Evolutionary conservation across 2,888 invertebrate genomes (phyloP).

Genomic region (Empis stercorea): DNA sequence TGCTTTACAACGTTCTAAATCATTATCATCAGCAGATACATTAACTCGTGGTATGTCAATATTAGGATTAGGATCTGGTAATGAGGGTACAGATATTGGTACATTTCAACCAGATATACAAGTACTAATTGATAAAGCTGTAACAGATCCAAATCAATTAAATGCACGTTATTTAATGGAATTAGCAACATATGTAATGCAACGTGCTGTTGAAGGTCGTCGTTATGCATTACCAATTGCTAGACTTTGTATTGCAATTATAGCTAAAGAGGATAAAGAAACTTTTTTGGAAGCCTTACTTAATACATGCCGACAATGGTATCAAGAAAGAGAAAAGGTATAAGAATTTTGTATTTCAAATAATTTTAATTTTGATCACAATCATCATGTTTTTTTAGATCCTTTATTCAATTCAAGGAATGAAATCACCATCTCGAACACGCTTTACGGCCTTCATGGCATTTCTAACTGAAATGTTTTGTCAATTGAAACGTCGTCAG

Average conservation of each 20-base stretch:
- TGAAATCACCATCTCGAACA: slow-evolving; percentile 47
- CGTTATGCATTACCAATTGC: slow-evolving; percentile 72
- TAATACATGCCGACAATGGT: slow-evolving; percentile 83
- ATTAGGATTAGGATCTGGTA: slow-evolving; percentile 48
- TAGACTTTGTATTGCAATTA: slow-evolving; percentile 72
- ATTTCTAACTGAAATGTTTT: slow-evolving; percentile 82
- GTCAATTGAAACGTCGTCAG: slow-evolving; percentile 61
- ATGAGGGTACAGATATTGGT: slow-evolving; percentile 62
- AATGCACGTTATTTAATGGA: slow-evolving; percentile 68
- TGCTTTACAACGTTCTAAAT: slow-evolving; percentile 61
- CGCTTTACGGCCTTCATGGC: slow-evolving; percentile 74
- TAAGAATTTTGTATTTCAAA: neutral
- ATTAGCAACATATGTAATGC: slow-evolving; percentile 66
- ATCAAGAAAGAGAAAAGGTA: slow-evolving; percentile 66
- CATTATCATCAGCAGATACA: slow-evolving; percentile 64
- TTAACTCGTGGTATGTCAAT: slow-evolving; percentile 53
- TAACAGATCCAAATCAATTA: slow-evolving; percentile 71
- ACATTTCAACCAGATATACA: slow-evolving; percentile 62
- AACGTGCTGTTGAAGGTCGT: slow-evolving; percentile 62
- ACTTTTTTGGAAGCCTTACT: slow-evolving; percentile 80
- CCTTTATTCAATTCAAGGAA: slow-evolving; percentile 33
- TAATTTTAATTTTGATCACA: neutral
- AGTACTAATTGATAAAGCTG: slow-evolving; percentile 57
- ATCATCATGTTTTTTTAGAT: slow-evolving; percentile 19
- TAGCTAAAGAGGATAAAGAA: slow-evolving; percentile 75